These are phyloP conservation scores for Chiroxiphia lanceolata DNA, from an alignment of 2,797 vertebrate genomes.

Conservation along the genomic window DNA sequence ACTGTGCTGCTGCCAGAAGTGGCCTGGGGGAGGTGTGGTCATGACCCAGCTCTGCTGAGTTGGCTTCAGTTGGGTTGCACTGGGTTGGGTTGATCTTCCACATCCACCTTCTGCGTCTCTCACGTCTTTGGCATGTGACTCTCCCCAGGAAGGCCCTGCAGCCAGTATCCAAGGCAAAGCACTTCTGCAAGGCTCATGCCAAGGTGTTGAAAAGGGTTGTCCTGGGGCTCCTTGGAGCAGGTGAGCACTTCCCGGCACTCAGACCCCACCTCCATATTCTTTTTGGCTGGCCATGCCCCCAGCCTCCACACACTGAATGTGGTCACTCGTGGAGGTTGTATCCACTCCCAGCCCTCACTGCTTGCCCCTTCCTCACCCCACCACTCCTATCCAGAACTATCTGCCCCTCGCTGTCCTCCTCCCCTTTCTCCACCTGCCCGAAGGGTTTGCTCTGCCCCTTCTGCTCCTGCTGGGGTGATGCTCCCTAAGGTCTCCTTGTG, in stretches of 20 bases:
- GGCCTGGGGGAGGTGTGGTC: background rate
- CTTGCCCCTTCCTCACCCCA: background rate
- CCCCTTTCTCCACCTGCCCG: background rate
- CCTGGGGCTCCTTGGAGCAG: slow-evolving; percentile 81
- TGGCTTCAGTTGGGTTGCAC: background rate
- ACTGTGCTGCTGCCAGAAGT: background rate
- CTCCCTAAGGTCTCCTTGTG: rapidly evolving
- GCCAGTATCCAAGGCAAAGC: slow-evolving; percentile 69
- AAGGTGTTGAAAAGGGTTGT: slow-evolving; percentile 72
- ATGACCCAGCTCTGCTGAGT: background rate
- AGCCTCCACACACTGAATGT: background rate
- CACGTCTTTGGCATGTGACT: background rate
- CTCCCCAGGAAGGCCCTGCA: slow-evolving; percentile 77
- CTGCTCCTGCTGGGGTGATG: background rate
- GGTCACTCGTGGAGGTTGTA: background rate
- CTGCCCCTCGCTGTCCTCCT: background rate
- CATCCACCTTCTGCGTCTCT: background rate
- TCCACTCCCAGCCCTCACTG: background rate
- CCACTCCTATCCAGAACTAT: background rate
- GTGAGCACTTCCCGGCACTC: slow-evolving; percentile 69
- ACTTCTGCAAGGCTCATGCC: slow-evolving; percentile 77
- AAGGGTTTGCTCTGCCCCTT: background rate
- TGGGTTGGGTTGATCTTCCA: background rate
- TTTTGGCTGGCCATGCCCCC: background rate
- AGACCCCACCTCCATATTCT: background rate